Evolutionary conservation across 2,113 vertebrate genomes (phyloP), one percentile per base, ranked within the genome.

Genomic region (Micromys minutus): DNA sequence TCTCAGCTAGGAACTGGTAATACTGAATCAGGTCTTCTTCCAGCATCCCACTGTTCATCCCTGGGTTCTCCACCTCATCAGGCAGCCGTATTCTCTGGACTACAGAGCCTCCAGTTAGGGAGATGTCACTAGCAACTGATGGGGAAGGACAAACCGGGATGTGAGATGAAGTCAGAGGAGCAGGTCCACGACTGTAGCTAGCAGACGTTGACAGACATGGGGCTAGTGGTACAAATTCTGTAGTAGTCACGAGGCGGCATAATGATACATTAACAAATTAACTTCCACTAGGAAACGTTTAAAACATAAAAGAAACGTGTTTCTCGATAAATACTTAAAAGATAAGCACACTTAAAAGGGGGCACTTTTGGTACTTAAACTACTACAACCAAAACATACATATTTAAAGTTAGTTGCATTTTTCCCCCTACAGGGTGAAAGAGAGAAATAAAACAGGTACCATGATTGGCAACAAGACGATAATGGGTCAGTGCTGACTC

Each of bases 21-120:
- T 99, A 99, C 88, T 99, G 99, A 98, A 99, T 99, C 90, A 99
- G 98, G 94, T 99, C 99, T 97, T 99, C 99, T 97, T 99, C 99
- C 72, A 99, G 98, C 99, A 99, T 99, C 8, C 99, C 99, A 91
- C 99, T 99, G 97, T 99, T 99, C 97, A 99, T 99, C 71, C 99
- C 99, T 0, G 99, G 99, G 97, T 99, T 99, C 98, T 99, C 99
- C 89, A 99, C 98, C 97, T 99, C 99, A 76, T 99, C 99, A 84
- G 99, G 98, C 95, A 99, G 98, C 79, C 99, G 98, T 98, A 99
- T 99, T 97, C 99, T 98, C 98, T 99, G 99, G 90, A 99, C 99
- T 1, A 99, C 99, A 0, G 99, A 99, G 93, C 99, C 99, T 31
- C 99, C 99, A 0, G 99, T 99, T 97, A 99, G 98, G 1, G 99